Percentiles rank a stretch among this genome's conserved stretches.
Conservation (phyloP, 1,140 invertebrate genomes). For the Euura saliciscinereae region DNA sequence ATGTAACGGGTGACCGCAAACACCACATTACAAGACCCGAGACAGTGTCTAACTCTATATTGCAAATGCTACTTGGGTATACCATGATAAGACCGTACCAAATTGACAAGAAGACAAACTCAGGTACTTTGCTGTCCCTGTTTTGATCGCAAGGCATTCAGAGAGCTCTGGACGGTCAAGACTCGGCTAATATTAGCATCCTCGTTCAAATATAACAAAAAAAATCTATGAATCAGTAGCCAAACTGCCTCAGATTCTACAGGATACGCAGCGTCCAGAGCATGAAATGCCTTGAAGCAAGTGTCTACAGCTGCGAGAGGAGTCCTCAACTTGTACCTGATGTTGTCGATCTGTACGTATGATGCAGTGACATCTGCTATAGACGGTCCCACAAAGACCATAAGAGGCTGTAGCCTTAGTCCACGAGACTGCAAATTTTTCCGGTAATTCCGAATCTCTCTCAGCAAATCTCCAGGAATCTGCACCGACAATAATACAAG, state of each 20-base stretch:
- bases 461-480: no score
- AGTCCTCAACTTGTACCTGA: constrained; percentile 8
- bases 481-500: no score
- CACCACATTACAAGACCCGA: no score
- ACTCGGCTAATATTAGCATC: not conserved
- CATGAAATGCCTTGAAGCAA: not conserved
- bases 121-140: not conserved
- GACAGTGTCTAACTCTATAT: not conserved
- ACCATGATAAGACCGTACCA: not conserved
- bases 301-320: constrained; percentile 12
- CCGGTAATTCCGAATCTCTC: no score
- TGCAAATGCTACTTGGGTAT: not conserved
- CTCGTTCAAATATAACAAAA: no score
- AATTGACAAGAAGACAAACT: not conserved
- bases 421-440: no score
- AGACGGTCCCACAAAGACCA: constrained; percentile 16
- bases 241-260: not conserved
- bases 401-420: not conserved
- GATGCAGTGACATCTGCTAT: constrained; percentile 7
- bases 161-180: not conserved
- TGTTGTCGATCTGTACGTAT: constrained; percentile 11
- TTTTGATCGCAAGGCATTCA: not conserved
- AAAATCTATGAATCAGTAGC: no score
- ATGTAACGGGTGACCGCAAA: no score
- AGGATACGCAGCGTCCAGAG: constrained; percentile 15